Percentiles rank a stretch among this genome's conserved stretches.
These are phyloP conservation scores for Hylyphantes graminicola DNA, from an alignment of 1,140 invertebrate genomes.

Conservation along the genomic window DNA sequence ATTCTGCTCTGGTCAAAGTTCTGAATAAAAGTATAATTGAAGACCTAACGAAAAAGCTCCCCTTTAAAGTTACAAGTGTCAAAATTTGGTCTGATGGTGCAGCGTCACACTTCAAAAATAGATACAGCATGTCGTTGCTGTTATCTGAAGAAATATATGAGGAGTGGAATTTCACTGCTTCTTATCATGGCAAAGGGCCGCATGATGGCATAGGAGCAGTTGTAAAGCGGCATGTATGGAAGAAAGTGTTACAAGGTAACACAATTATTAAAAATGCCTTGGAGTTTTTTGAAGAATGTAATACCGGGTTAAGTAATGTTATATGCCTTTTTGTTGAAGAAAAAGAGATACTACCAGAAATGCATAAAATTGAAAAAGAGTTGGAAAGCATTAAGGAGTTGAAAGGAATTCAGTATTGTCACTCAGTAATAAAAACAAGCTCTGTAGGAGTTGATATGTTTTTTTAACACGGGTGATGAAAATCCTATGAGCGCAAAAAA, in stretches of 20 bases:
- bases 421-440: not conserved
- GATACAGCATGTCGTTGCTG: not conserved
- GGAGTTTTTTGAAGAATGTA: not conserved
- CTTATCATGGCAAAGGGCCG: slow-evolving; percentile 29
- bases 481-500: not conserved
- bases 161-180: slow-evolving; percentile 19
- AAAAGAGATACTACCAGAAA: not conserved
- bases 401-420: not conserved
- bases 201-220: slow-evolving; percentile 17
- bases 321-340: slow-evolving; percentile 1
- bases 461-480: slow-evolving; percentile 1
- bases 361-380: not conserved
- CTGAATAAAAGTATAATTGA: not conserved
- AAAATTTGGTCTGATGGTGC: slow-evolving; percentile 18
- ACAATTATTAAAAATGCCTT: slow-evolving; percentile 20
- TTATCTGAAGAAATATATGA: too few relatives aligned
- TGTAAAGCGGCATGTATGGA: slow-evolving; percentile 22
- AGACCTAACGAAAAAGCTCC: not conserved
- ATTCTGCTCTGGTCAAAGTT: not conserved
- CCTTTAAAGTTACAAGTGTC: not conserved
- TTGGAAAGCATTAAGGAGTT: not conserved
- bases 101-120: slow-evolving; percentile 13
- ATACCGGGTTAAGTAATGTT: not conserved
- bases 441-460: not conserved
- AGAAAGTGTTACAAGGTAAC: slow-evolving; percentile 4